A percentile compares a stretch with the other conserved stretches of the same genome.
Conservation (phyloP, 2,113 vertebrate species). For the Colaptes auratus region DNA sequence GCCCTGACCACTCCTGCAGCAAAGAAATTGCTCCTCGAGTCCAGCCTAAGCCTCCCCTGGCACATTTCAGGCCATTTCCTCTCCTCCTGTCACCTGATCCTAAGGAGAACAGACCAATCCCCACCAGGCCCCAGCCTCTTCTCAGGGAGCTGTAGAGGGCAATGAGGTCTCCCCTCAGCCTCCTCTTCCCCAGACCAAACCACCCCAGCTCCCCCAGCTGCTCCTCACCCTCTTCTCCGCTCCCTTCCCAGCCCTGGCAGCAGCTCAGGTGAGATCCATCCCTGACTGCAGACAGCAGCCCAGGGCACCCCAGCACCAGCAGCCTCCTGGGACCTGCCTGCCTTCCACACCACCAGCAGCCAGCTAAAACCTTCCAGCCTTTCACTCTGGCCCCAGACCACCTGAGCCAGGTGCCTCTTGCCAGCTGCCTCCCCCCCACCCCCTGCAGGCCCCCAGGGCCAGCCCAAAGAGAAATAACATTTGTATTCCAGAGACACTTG, state of each 20-base stretch:
- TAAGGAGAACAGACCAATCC: too few species aligned
- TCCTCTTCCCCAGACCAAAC: too few species aligned
- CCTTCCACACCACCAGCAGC: not conserved
- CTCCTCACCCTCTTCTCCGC: not conserved
- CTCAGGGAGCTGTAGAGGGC: too few species aligned
- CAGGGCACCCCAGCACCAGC: not conserved
- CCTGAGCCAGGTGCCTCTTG: not conserved
- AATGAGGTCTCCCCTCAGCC: too few species aligned
- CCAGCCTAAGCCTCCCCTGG: too few species aligned
- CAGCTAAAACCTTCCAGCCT: not conserved
- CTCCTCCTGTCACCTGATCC: too few species aligned
- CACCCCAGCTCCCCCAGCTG: too few species aligned
- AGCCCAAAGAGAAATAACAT: not conserved
- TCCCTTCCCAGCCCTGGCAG: fast-evolving
- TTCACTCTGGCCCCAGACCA: not conserved
- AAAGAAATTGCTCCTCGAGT: too few species aligned
- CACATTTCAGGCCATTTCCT: too few species aligned
- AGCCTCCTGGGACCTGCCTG: not conserved
- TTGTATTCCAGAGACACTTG: not conserved
- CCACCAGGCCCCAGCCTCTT: too few species aligned
- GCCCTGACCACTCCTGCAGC: too few species aligned
- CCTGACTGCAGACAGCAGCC: fast-evolving
- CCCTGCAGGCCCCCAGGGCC: not conserved
- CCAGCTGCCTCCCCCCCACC: not conserved
- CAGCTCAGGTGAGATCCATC: not conserved